Evolutionary conservation across 2,113 vertebrate species (phyloP).

Genomic region (Brachypteracias leptosomus): DNA sequence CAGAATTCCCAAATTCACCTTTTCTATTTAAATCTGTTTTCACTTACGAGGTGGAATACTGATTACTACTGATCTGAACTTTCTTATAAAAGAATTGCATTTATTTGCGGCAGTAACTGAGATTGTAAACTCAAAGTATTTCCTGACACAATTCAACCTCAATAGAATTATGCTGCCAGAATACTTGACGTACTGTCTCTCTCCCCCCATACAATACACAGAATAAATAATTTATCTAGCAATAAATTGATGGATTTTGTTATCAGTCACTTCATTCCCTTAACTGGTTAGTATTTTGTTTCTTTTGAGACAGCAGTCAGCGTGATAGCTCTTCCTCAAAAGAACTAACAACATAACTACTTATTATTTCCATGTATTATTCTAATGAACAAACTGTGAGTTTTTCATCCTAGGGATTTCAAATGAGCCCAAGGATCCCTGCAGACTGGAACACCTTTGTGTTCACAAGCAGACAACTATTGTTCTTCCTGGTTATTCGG

Average conservation of each 20-base stretch:
- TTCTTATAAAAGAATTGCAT: constrained; percentile 9
- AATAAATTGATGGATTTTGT: neutral
- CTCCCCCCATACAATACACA: neutral
- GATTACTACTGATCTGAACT: constrained; percentile 35
- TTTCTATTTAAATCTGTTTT: constrained; percentile 58
- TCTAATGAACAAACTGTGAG: too few species aligned
- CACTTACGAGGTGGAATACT: constrained; percentile 44
- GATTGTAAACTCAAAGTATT: neutral
- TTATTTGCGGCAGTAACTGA: neutral
- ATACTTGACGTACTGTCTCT: neutral
- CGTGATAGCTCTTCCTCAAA: neutral
- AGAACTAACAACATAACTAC: neutral
- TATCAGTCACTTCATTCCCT: neutral
- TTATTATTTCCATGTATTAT: neutral
- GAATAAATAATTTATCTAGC: neutral
- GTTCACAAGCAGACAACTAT: neutral
- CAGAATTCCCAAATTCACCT: neutral
- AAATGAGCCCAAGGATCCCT: neutral
- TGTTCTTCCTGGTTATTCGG: neutral
- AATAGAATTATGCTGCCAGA: neutral
- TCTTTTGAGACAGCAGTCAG: neutral
- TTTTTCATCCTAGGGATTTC: neutral
- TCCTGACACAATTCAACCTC: neutral
- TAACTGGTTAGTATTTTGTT: neutral
- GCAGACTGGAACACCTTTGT: neutral